Evolutionary conservation across 2,888 invertebrate genomes (phyloP).

Genomic region (Andrena marginata): DNA sequence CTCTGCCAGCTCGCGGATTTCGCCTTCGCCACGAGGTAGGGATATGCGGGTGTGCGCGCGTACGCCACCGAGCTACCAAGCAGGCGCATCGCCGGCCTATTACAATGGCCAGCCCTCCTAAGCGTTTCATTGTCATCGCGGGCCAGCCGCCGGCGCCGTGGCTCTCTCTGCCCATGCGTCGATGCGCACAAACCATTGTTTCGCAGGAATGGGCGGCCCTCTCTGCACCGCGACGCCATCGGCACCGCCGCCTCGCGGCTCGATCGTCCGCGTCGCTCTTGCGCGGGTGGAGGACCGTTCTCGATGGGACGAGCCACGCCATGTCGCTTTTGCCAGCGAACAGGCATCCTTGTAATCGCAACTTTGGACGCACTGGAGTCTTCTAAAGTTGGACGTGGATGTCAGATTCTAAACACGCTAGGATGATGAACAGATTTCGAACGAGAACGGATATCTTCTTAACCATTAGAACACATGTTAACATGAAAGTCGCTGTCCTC

Average conservation of each 20-base stretch:
- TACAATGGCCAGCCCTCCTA: conserved; percentile 83
- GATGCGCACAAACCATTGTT: conserved; percentile 83
- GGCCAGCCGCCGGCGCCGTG: conserved; percentile 8
- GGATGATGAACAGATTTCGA: too few relatives aligned
- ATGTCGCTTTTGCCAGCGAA: background rate
- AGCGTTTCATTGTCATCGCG: conserved; percentile 82
- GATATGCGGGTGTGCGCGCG: conserved; percentile 68
- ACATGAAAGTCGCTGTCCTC: background rate
- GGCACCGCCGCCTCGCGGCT: conserved; percentile 34
- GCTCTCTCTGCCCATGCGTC: conserved; percentile 83
- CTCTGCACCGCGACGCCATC: conserved; percentile 65
- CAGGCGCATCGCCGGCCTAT: conserved; percentile 84
- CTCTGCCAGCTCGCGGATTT: conserved; percentile 45
- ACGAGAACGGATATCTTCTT: too few relatives aligned
- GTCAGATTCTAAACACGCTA: too few relatives aligned
- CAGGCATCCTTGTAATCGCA: background rate
- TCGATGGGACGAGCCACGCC: background rate
- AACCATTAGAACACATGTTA: too few relatives aligned
- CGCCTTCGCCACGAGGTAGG: conserved; percentile 67
- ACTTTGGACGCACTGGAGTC: background rate
- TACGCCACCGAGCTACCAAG: conserved; percentile 78
- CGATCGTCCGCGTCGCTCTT: background rate
- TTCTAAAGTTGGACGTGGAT: too few relatives aligned
- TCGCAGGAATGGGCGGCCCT: conserved; percentile 80
- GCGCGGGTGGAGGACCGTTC: background rate